phyloP scores from a whole-genome alignment of 2,113 vertebrate genomes.

The Litocranius walleri region DNA sequence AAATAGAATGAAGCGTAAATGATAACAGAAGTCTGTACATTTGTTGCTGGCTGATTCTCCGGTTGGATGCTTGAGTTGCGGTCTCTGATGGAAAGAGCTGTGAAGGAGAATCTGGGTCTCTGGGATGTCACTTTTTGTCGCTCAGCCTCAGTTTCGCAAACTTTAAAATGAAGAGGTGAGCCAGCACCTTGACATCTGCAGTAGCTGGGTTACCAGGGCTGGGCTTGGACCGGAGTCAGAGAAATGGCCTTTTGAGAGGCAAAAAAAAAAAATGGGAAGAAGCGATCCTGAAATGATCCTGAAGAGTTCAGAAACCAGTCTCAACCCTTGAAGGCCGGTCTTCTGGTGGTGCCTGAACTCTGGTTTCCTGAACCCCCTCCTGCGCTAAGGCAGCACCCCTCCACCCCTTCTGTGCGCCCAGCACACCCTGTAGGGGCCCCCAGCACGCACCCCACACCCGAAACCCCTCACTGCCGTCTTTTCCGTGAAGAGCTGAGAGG shows the following conservation, averaged over 20 bases:
- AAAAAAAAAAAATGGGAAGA: background rate
- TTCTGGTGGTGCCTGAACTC: background rate
- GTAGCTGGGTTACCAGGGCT: background rate
- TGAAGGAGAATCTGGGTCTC: background rate
- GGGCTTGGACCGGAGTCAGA: fast-evolving
- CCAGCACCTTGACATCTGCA: no score
- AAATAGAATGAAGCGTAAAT: background rate
- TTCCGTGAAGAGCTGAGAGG: background rate
- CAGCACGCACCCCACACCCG: fast-evolving
- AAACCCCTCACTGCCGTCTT: fast-evolving
- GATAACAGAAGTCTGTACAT: fast-evolving
- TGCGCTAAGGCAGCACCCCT: background rate
- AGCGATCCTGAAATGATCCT: fast-evolving
- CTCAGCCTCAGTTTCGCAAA: background rate
- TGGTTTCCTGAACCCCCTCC: no score
- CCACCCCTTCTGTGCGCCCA: background rate
- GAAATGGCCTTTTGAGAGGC: background rate
- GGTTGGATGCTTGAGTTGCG: fast-evolving
- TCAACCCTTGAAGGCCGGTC: fast-evolving
- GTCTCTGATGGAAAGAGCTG: background rate
- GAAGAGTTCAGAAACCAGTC: background rate
- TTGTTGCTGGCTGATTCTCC: no score
- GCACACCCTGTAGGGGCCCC: fast-evolving
- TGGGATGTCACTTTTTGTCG: background rate
- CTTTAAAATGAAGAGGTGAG: background rate